Percentiles rank a stretch among this genome's conserved stretches.
These are phyloP conservation scores for Acipenser transmontanus DNA, from an alignment of 2,797 vertebrate genomes.

Conservation along the genomic window DNA sequence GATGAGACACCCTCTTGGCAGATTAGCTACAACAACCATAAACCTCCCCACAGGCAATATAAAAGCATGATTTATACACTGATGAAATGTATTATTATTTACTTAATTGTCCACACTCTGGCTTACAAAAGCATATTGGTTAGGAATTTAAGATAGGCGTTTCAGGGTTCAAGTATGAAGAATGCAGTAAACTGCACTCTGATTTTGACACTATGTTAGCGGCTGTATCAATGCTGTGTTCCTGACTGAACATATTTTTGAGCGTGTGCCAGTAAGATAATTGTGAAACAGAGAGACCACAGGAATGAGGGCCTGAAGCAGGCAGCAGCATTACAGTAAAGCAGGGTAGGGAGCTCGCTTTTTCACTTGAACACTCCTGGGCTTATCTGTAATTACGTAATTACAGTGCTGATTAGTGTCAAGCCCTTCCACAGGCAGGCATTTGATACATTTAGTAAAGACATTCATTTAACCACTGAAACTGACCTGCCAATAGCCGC, in stretches of 20 bases:
- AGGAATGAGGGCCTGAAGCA: slow-evolving; percentile 4
- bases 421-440: too few relatives aligned
- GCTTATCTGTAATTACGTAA: background rate
- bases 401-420: background rate
- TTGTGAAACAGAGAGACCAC: slow-evolving; percentile 9
- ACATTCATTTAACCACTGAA: too few relatives aligned
- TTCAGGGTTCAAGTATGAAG: background rate
- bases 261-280: background rate
- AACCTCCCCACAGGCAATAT: background rate
- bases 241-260: slow-evolving; percentile 6
- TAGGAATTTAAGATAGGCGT: background rate
- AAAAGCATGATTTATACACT: background rate
- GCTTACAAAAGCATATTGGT: background rate
- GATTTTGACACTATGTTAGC: background rate
- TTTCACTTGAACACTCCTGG: background rate
- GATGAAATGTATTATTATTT: slow-evolving; percentile 3
- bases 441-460: too few relatives aligned
- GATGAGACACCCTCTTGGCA: background rate
- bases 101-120: slow-evolving; percentile 1
- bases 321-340: background rate
- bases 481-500: too few relatives aligned
- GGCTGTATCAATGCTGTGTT: background rate
- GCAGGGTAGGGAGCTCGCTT: background rate
- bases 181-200: background rate
- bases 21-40: background rate